Evolutionary conservation across 2,113 vertebrate species (phyloP), one percentile per base, ranked within the genome.

Genomic region (Centropus unirufus): DNA sequence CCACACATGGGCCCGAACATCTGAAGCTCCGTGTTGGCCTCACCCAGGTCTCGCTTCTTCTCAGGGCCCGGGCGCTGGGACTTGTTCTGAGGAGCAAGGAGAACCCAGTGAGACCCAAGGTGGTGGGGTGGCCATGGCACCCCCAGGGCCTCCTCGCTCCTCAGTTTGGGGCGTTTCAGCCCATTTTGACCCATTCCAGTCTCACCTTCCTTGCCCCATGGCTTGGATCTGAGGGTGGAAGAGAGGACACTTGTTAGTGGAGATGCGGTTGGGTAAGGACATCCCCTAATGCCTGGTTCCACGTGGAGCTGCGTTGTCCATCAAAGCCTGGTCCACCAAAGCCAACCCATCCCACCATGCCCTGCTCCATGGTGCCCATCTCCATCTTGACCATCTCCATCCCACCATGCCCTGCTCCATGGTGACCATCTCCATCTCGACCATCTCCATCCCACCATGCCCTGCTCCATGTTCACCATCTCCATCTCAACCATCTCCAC

Each of bases 191-290:
- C 36, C 51, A 1, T 70, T 47, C 9, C 4, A 15, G 5, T 24
- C 46, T 93, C 94, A 98, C 98, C 98, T 98, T 98, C 93, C 93
- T 98, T 14, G 74, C 32, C 4, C 96, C 96, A 22, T 96, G 92
- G 34, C 89, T 19, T 11, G 73, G 68, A 79, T 98, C 98, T 98
- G 51, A 12, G 51, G 51, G 21, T 7, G 8, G 51, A 14, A 66
- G 9, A 57, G 5, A 24, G 58, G 17, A 9, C 0, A 3, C 1
- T 57, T 0, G 0, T 82, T 54, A 86, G 3, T 6, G 40, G 14
- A 44, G 63, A 11, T 23, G 19, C 19, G 16, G 24, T 9, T 21
- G 19, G 46, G 54, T 49, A 12, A 42, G 58, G 42, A 66, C 6
- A 23, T 40, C 51, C n/a, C 75, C 47, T 14, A 39, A 47, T 39